Conservation (phyloP, 1,140 invertebrate species). For the Drosophila chauvacae region DNA sequence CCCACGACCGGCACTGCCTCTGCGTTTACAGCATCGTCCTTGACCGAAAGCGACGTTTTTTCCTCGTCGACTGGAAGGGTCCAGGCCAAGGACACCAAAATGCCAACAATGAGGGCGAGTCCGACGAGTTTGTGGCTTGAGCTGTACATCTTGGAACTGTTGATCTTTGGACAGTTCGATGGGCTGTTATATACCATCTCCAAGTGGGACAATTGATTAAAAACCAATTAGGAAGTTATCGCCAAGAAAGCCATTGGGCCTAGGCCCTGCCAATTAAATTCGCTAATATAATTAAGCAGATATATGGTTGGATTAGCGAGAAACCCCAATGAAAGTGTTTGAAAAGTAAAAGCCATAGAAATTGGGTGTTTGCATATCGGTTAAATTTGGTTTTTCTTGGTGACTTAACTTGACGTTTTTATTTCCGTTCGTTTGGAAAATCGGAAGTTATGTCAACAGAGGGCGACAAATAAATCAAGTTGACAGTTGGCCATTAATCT, state of each 20-base stretch:
- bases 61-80: constrained; percentile 20
- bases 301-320: background rate
- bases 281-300: constrained; percentile 37
- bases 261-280: constrained; percentile 25
- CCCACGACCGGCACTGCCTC: constrained; percentile 11
- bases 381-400: background rate
- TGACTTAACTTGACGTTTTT: background rate
- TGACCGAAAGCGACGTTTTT: background rate
- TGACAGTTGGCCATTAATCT: constrained; percentile 14
- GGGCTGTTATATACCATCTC: constrained; percentile 29
- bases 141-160: constrained; percentile 23
- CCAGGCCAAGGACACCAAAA: constrained; percentile 40
- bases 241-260: constrained; percentile 18
- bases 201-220: constrained; percentile 36
- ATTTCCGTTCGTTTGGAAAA: background rate
- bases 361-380: background rate
- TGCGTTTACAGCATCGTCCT: background rate
- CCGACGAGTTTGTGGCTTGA: constrained; percentile 8
- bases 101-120: constrained; percentile 13
- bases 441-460: constrained; percentile 14
- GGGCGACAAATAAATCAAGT: constrained; percentile 13
- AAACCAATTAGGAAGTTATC: constrained; percentile 41
- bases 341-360: background rate
- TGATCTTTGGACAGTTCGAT: background rate
- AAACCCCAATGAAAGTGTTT: constrained; percentile 24